Evolutionary conservation across 2,797 vertebrate species (phyloP), one percentile per base, ranked within the genome.

Genomic region (Clangula hyemalis): DNA sequence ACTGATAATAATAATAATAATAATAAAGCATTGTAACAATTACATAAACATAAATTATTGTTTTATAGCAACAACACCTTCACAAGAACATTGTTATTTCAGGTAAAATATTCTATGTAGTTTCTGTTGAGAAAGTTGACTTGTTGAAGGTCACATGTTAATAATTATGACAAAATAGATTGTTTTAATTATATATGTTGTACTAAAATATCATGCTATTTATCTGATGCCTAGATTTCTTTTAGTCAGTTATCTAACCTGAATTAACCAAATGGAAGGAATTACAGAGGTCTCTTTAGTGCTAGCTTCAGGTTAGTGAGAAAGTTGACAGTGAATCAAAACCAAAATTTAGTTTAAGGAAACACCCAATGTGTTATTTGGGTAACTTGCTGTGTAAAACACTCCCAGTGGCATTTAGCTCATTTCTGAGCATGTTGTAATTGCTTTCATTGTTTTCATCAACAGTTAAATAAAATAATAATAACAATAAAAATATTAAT

Each of bases 81-180:
- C 28, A 69, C 34, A 87, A 80, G 28, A 80, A 3, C 16, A 64
- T 5, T 36, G 3, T 43, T 53, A 57, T 25, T 62, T 28, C 4
- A 71, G 7, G 32, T 65, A 72, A 72, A 85, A 80, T 1, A 47
- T 38, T 68, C 5, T 64, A 70, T 54, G 1, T 21, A 4, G 74
- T 76, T 96, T 94, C 47, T 80, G 25, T 72, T 79, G 51, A 41
- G 30, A 64, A 36, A 36, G 36, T 36, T 36, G 36, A 86, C 1
- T 70, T 86, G 28, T 49, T 94, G 53, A 96, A 92, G 28, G 43
- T 79, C 81, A 90, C 34, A 43, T 90, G 79, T 82, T 92, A 92
- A 90, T 73, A 94, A 32, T 56, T 61, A 88, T 80, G 54, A 95
- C 43, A 79, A 94, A 96, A 79, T 47, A 90, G 36, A 64, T 75